These are phyloP conservation scores for Andinoacara biseriatus DNA, from an alignment of 2,113 vertebrate species.

Conservation along the genomic window DNA sequence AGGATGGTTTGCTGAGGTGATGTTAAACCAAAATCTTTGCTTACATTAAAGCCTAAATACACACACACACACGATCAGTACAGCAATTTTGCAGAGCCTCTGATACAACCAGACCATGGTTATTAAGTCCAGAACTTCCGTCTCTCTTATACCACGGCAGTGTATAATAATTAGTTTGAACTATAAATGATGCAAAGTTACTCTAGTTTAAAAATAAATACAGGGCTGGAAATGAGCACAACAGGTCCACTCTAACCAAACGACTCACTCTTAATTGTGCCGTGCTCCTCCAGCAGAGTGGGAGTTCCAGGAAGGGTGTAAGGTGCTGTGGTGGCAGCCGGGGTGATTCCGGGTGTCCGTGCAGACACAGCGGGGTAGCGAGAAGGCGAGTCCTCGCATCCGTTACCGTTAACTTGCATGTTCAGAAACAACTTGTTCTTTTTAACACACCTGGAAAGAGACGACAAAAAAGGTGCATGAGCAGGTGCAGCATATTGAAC, in stretches of 20 bases:
- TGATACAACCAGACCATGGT: background rate
- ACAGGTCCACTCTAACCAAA: background rate
- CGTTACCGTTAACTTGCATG: constrained; percentile 77
- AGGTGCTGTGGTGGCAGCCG: constrained; percentile 62
- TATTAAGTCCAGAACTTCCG: background rate
- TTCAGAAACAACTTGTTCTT: constrained; percentile 80
- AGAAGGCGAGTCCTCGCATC: constrained; percentile 80
- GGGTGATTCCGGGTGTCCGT: constrained; percentile 64
- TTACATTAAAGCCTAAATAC: background rate
- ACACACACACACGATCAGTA: background rate
- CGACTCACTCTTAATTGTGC: constrained; percentile 79
- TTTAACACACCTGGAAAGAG: constrained; percentile 84
- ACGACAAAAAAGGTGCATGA: background rate
- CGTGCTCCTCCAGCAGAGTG: constrained; percentile 81
- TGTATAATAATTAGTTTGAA: background rate
- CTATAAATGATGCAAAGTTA: background rate
- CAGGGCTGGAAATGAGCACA: background rate
- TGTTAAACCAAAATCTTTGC: background rate
- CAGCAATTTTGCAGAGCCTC: background rate
- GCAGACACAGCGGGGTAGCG: constrained; percentile 73
- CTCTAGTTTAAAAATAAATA: background rate
- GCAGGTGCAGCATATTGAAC: background rate
- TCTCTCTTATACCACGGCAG: background rate
- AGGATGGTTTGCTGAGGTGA: background rate
- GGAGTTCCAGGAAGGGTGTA: constrained; percentile 82